Percentiles rank a stretch among this genome's conserved stretches.
These are phyloP conservation scores for Geotrupes spiniger DNA, from an alignment of 2,888 invertebrate species.

Conservation along the genomic window DNA sequence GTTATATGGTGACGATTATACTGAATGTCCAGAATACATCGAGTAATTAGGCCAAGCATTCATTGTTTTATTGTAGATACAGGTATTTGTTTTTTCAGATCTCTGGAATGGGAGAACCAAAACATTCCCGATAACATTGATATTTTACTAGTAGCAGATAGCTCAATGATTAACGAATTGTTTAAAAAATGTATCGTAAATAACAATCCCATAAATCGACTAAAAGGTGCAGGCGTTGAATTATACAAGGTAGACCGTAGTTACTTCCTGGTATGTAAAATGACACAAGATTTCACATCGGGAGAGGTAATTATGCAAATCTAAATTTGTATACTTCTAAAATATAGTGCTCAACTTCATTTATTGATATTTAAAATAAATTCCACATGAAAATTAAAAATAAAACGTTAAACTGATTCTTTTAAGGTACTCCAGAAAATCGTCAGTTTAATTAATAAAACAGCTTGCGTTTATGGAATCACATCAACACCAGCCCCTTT, in stretches of 20 bases:
- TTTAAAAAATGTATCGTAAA: constrained; percentile 25
- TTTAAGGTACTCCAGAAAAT: constrained; percentile 41
- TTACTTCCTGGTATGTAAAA: constrained; percentile 25
- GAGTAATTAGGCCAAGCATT: not conserved
- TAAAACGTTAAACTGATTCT: constrained; percentile 5
- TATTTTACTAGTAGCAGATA: constrained; percentile 26
- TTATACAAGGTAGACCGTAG: constrained; percentile 25
- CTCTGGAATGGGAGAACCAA: constrained; percentile 19
- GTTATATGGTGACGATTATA: constrained; percentile 43
- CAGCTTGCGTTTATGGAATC: constrained; percentile 37
- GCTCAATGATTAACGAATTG: constrained; percentile 24
- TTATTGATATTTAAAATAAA: too few species aligned
- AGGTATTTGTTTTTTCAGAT: constrained; percentile 4
- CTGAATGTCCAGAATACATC: constrained; percentile 26
- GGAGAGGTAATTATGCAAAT: constrained; percentile 15
- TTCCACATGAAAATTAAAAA: too few species aligned
- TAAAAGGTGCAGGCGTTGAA: constrained; percentile 20
- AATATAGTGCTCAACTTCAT: too few species aligned
- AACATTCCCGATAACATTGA: constrained; percentile 17
- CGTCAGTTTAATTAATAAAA: constrained; percentile 36
- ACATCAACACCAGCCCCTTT: constrained; percentile 37
- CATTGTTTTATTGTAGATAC: not conserved
- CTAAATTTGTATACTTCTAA: not conserved
- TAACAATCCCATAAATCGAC: constrained; percentile 19
- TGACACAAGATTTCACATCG: constrained; percentile 10